Conservation (phyloP, 30 jellyfish, hydroid and myxozoan genomes). For the Hydra vulgaris region DNA sequence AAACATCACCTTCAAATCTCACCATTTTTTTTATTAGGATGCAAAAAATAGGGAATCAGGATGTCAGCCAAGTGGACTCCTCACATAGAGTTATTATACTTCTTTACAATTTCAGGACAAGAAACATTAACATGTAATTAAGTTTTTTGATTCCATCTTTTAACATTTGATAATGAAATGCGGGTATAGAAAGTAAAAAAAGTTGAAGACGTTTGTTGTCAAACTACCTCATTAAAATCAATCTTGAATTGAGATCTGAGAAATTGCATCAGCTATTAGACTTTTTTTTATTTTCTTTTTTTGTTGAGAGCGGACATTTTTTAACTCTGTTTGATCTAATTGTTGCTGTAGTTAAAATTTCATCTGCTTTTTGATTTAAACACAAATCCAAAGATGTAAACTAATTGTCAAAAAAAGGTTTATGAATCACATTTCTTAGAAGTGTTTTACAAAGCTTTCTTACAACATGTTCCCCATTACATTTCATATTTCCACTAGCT, state of each 20-base stretch:
- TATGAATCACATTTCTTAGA: constrained; percentile 9
- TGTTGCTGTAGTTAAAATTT: constrained; percentile 32
- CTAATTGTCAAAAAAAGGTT: constrained; percentile 50
- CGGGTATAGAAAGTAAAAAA: too few species aligned
- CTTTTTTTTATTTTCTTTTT: constrained; percentile 33
- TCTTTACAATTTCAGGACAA: constrained; percentile 42
- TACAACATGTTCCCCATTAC: too few species aligned
- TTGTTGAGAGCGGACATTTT: constrained; percentile 33
- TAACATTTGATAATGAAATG: too few species aligned
- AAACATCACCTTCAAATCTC: too few species aligned
- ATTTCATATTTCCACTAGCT: too few species aligned
- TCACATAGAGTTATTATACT: constrained; percentile 53
- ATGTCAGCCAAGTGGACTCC: constrained; percentile 72
- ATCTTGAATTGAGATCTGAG: constrained; percentile 38
- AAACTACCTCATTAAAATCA: constrained; percentile 29
- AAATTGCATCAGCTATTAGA: constrained; percentile 18
- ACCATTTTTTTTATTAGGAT: constrained; percentile 30
- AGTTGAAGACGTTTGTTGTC: constrained; percentile 47
- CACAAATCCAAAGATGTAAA: constrained; percentile 32
- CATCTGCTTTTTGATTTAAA: constrained; percentile 23
- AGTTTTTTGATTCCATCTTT: too few species aligned
- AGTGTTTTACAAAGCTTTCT: not conserved
- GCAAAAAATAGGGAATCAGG: constrained; percentile 36
- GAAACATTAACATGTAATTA: too few species aligned
- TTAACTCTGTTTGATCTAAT: constrained; percentile 35